Evolutionary conservation across 2,113 vertebrate genomes (phyloP).

Genomic region (Glaucidium brasilianum): DNA sequence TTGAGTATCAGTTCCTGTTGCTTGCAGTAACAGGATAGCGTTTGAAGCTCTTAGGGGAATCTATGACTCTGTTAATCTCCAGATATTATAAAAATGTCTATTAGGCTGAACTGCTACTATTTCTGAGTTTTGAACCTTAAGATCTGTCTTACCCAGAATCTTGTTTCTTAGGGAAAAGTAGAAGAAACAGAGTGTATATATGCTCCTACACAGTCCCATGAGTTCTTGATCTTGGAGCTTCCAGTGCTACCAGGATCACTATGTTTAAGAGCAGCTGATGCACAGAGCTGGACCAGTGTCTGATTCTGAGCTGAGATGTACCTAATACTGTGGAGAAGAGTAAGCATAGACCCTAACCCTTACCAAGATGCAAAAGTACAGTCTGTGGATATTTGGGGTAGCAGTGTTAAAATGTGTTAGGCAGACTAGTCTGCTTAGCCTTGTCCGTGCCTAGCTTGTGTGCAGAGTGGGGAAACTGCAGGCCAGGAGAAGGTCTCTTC

Average conservation of each 20-base stretch:
- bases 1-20: constrained; percentile 14
- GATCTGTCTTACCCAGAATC: background rate
- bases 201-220: background rate
- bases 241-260: background rate
- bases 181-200: background rate
- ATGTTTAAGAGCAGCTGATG: background rate
- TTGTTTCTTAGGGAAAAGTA: background rate
- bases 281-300: background rate
- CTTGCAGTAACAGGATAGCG: background rate
- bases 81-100: background rate
- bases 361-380: background rate
- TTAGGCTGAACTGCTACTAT: background rate
- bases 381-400: background rate
- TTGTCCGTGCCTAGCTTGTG: background rate
- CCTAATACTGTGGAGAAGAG: background rate
- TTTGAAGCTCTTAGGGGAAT: background rate
- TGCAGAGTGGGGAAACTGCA: background rate
- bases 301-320: background rate
- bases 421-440: background rate
- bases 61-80: background rate
- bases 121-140: background rate
- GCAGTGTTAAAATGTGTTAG: background rate
- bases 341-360: background rate
- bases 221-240: background rate
- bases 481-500: background rate